Percentiles rank a stretch among this genome's conserved stretches.
Conservation (phyloP, 1,140 invertebrate genomes). For the Diorhabda sublineata region DNA sequence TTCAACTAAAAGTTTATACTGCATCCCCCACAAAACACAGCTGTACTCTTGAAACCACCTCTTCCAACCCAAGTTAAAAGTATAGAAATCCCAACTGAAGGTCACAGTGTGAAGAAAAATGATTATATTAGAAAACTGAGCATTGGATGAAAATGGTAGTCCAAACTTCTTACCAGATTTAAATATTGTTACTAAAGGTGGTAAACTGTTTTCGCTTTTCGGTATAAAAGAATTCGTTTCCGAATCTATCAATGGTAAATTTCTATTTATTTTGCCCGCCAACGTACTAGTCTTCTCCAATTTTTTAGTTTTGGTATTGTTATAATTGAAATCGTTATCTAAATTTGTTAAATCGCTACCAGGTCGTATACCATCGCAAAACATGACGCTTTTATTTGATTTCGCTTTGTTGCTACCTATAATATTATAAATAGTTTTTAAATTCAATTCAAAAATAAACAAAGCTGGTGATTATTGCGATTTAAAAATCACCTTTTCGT, state of each 20-base stretch:
- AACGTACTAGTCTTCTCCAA: constrained; percentile 11
- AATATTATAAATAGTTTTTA: constrained; percentile 7
- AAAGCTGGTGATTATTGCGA: neutral
- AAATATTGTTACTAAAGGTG: constrained; percentile 54
- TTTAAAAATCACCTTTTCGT: constrained; percentile 54
- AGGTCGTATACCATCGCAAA: constrained; percentile 87
- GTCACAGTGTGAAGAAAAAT: too few relatives aligned
- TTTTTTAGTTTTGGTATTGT: constrained; percentile 23
- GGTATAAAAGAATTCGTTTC: constrained; percentile 58
- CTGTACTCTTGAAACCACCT: too few relatives aligned
- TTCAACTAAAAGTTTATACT: too few relatives aligned
- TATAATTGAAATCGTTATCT: constrained; percentile 50
- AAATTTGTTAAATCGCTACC: constrained; percentile 83
- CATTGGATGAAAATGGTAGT: too few relatives aligned
- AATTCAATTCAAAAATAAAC: neutral
- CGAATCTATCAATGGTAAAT: constrained; percentile 50
- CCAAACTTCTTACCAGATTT: constrained; percentile 50
- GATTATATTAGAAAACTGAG: too few relatives aligned
- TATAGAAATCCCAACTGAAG: too few relatives aligned
- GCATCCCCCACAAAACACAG: too few relatives aligned
- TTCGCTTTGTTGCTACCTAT: constrained; percentile 50
- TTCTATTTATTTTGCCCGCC: constrained; percentile 41
- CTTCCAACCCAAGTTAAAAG: too few relatives aligned
- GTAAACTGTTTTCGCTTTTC: constrained; percentile 50
- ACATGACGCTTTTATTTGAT: constrained; percentile 77